These are phyloP conservation scores for Porites cylindrica DNA, from an alignment of 92 coral and sea anemone genomes.

Conservation along the genomic window DNA sequence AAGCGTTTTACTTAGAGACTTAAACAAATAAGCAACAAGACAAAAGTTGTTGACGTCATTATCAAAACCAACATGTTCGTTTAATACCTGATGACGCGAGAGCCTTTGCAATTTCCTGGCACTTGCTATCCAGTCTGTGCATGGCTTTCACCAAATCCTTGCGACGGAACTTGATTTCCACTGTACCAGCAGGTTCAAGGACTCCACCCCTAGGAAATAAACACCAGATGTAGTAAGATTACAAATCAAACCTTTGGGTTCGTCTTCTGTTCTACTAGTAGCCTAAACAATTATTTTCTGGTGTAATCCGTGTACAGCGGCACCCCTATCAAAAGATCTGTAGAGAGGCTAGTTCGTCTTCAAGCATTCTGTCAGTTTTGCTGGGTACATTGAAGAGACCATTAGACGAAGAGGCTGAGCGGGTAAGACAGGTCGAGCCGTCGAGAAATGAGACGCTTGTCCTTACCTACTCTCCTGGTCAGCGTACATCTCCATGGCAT, in stretches of 20 bases:
- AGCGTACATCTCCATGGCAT: slow-evolving; percentile 98
- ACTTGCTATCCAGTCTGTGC: slow-evolving; percentile 91
- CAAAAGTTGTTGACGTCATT: too few species aligned
- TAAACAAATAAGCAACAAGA: too few species aligned
- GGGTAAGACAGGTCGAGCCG: not conserved
- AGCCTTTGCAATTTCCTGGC: slow-evolving; percentile 77
- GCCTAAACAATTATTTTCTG: not conserved
- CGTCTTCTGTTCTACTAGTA: not conserved
- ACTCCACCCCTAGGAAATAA: slow-evolving; percentile 84
- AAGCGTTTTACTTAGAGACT: too few species aligned
- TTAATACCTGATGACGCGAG: slow-evolving; percentile 85
- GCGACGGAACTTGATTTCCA: slow-evolving; percentile 95
- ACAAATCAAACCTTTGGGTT: not conserved
- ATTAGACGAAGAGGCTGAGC: too few species aligned
- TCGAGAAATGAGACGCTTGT: not conserved
- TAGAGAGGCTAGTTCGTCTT: too few species aligned
- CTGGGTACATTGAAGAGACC: too few species aligned
- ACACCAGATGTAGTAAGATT: not conserved
- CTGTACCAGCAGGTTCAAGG: slow-evolving; percentile 98
- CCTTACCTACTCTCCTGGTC: slow-evolving; percentile 91
- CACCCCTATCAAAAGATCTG: too few species aligned
- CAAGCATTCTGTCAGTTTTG: too few species aligned
- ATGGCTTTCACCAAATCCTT: slow-evolving; percentile 96
- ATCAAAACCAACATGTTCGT: not conserved
- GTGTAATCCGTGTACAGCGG: too few species aligned